A percentile compares a stretch with the other conserved stretches of the same genome.
Conservation (phyloP, 35 echinoderm and acorn worm genomes). For the Diadema setosum region DNA sequence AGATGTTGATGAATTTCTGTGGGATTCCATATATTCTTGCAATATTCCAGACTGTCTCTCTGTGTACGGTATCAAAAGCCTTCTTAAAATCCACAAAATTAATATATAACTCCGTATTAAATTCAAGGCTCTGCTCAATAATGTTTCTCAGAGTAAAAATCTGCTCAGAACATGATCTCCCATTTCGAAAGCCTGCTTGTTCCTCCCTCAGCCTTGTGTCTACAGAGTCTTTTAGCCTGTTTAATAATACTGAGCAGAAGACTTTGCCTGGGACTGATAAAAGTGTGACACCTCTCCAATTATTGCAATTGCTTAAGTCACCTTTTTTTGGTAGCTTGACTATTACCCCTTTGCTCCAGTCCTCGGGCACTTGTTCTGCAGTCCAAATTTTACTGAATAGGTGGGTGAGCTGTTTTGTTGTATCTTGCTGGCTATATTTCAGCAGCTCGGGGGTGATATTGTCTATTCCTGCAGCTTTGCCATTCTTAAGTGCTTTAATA, state of each 20-base stretch:
- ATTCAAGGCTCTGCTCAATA: too few species aligned
- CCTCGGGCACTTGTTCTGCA: neutral
- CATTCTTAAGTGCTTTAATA: neutral
- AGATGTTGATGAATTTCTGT: too few species aligned
- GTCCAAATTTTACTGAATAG: neutral
- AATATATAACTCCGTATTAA: too few species aligned
- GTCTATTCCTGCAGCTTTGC: neutral
- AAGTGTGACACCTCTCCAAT: conserved; percentile 3
- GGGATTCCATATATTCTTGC: too few species aligned
- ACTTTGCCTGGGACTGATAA: conserved; percentile 33
- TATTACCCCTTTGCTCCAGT: neutral
- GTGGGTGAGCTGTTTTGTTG: neutral
- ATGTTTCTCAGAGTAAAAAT: too few species aligned
- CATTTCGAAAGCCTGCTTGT: too few species aligned
- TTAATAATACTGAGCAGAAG: neutral
- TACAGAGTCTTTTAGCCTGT: conserved; percentile 2
- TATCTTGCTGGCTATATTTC: neutral
- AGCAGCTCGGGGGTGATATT: neutral
- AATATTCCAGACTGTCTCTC: too few species aligned
- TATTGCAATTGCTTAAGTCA: neutral
- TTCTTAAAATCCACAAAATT: too few species aligned
- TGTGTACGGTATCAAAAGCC: too few species aligned
- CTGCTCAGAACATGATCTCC: too few species aligned
- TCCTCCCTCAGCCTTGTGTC: neutral
- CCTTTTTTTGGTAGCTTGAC: neutral